These are phyloP conservation scores for Ctenochaetus hawaiiensis DNA, from an alignment of 2,797 vertebrate species.

Conservation along the genomic window DNA sequence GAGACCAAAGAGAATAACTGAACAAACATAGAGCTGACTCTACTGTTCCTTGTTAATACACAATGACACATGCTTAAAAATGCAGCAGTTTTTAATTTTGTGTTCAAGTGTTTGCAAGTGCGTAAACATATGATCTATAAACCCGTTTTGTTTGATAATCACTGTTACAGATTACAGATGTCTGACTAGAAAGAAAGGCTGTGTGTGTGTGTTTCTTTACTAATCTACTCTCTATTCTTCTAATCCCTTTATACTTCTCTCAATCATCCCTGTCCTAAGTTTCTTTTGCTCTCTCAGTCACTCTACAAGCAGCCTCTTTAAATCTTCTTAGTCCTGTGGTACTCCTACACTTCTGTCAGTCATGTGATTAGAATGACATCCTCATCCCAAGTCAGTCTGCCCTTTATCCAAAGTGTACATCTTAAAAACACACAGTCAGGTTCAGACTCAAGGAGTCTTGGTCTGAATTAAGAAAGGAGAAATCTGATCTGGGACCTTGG, in stretches of 20 bases:
- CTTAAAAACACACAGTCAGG: slow-evolving; percentile 19
- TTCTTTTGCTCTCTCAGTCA: neutral
- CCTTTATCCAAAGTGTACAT: slow-evolving; percentile 37
- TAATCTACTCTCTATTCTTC: too few species aligned
- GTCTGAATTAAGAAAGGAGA: too few species aligned
- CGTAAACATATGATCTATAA: too few species aligned
- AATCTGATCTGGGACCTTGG: too few species aligned
- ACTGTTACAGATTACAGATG: too few species aligned
- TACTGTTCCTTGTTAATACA: neutral
- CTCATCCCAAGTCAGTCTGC: slow-evolving; percentile 22
- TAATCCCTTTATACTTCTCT: too few species aligned
- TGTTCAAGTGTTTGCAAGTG: too few species aligned
- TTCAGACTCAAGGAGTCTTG: too few species aligned
- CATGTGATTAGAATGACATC: slow-evolving; percentile 42
- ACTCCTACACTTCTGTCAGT: neutral
- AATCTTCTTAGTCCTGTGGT: neutral
- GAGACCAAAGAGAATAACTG: slow-evolving; percentile 3
- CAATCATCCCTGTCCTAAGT: neutral
- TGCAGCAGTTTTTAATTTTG: neutral
- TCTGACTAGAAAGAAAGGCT: too few species aligned
- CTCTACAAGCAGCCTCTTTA: neutral
- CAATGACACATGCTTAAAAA: neutral
- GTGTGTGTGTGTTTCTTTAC: too few species aligned
- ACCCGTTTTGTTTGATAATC: too few species aligned
- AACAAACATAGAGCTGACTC: neutral